Evolutionary conservation across 2,113 vertebrate genomes (phyloP).

Genomic region (Corythornis madagascariensis): DNA sequence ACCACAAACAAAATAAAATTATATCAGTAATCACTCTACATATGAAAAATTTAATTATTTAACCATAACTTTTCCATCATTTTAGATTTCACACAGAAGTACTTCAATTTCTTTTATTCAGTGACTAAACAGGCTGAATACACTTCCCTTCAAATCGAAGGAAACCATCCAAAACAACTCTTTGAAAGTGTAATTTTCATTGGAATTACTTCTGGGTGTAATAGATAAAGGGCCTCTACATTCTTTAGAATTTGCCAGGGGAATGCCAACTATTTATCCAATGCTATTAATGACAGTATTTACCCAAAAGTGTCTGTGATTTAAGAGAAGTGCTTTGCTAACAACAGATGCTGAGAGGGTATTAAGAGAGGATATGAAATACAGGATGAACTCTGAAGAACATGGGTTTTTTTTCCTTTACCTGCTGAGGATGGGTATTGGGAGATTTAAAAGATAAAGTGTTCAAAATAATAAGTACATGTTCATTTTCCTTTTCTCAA

Average conservation of each 20-base stretch:
- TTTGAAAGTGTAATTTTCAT: background rate
- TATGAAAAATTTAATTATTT: background rate
- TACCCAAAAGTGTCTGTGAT: background rate
- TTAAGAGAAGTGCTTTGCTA: background rate
- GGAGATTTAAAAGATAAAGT: background rate
- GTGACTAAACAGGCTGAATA: background rate
- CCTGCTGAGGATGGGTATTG: background rate
- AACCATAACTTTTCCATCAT: background rate
- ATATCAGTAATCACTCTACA: background rate
- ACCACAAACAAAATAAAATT: conserved; percentile 2
- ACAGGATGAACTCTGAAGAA: background rate
- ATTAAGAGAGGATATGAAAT: background rate
- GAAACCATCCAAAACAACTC: background rate
- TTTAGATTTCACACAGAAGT: background rate
- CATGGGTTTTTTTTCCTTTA: background rate
- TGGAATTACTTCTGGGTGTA: background rate
- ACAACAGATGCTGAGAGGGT: background rate
- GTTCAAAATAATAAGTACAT: background rate
- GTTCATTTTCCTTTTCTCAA: background rate
- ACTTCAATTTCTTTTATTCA: background rate
- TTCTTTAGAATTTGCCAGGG: background rate
- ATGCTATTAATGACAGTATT: background rate
- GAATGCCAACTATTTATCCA: background rate
- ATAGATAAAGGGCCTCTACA: background rate
- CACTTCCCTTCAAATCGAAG: background rate